Conservation (phyloP, 2,113 vertebrate genomes). For the Ageneiosus marmoratus region DNA sequence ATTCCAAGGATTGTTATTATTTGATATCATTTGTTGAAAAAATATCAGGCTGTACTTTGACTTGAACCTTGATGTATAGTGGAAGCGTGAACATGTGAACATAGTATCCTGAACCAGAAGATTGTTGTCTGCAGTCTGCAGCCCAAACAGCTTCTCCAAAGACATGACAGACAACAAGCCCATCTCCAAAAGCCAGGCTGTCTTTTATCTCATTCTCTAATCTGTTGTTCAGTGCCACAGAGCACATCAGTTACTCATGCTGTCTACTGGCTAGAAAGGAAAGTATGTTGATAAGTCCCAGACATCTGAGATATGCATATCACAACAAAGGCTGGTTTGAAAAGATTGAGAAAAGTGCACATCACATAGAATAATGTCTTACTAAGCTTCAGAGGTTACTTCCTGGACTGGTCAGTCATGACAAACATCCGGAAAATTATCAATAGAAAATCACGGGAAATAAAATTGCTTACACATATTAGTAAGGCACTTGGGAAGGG, state of each 20-base stretch:
- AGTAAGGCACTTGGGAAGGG: not conserved
- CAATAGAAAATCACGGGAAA: not conserved
- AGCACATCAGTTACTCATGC: slow-evolving; percentile 20
- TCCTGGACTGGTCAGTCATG: not conserved
- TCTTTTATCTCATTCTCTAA: slow-evolving; percentile 40
- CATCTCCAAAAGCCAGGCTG: slow-evolving; percentile 12
- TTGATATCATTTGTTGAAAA: slow-evolving; percentile 4
- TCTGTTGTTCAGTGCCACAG: slow-evolving; percentile 24
- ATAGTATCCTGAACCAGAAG: not conserved
- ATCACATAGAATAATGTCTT: not conserved
- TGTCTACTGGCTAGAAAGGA: slow-evolving; percentile 13
- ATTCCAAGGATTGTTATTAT: slow-evolving; percentile 23
- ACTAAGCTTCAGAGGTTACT: not conserved
- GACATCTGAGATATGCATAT: slow-evolving; percentile 11
- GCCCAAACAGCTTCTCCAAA: slow-evolving; percentile 22
- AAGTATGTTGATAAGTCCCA: slow-evolving; percentile 18
- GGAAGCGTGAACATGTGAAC: slow-evolving; percentile 56
- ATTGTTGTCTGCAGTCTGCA: not conserved
- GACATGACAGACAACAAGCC: slow-evolving; percentile 22
- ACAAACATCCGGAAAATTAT: not conserved
- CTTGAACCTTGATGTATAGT: slow-evolving; percentile 49
- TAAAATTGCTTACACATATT: not conserved
- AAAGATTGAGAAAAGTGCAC: not conserved
- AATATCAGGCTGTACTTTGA: slow-evolving; percentile 47
- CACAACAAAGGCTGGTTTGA: slow-evolving; percentile 8